phyloP scores from a whole-genome alignment of 2,113 vertebrate genomes.

The Barbus barbus region DNA sequence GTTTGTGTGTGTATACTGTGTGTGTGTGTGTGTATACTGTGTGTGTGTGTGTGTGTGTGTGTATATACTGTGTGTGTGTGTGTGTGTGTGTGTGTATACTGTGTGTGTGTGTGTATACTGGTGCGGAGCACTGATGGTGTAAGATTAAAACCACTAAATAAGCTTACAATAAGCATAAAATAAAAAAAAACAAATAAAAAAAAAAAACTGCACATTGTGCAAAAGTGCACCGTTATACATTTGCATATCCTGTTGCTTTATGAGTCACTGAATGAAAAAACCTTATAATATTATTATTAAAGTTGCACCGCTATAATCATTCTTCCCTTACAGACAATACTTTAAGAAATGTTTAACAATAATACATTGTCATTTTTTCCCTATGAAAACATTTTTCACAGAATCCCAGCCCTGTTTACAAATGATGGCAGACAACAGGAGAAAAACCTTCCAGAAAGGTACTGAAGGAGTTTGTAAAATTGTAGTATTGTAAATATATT shows the following conservation, averaged over 20 bases:
- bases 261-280: neutral
- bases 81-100: conserved; percentile 13
- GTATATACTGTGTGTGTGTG: conserved; percentile 22
- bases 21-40: conserved; percentile 18
- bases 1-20: conserved; percentile 21
- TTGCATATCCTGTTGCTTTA: conserved; percentile 12
- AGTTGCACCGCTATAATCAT: neutral
- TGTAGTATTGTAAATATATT: too few species aligned
- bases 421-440: conserved; percentile 83
- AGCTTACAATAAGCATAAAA: too few species aligned
- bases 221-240: neutral
- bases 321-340: neutral
- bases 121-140: conserved; percentile 26
- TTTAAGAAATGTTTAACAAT: neutral
- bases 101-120: conserved; percentile 18
- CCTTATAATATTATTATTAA: neutral
- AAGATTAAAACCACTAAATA: conserved; percentile 33
- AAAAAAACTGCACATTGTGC: neutral
- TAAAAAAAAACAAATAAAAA: neutral
- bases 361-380: too few species aligned
- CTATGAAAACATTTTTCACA: too few species aligned
- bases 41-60: too few species aligned
- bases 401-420: conserved; percentile 62
- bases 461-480: too few species aligned
- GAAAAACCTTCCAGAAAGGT: conserved; percentile 83